Conservation (phyloP, 2,888 invertebrate genomes). For the Pachymerium ferrugineum region DNA sequence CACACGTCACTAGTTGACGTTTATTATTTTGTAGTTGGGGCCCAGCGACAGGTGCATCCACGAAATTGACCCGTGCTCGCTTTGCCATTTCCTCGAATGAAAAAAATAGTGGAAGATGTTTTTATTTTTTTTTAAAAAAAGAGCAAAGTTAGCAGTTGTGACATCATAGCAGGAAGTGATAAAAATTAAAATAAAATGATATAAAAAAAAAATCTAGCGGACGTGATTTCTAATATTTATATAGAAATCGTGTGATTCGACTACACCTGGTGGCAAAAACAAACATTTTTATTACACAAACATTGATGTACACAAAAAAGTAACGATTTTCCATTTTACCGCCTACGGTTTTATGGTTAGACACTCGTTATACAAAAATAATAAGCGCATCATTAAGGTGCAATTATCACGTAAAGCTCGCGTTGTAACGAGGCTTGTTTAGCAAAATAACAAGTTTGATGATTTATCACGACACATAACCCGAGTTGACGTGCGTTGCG, state of each 20-base stretch:
- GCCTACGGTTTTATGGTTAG: not conserved
- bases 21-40: not conserved
- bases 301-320: not conserved
- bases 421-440: not conserved
- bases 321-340: conserved; percentile 9
- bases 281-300: not conserved
- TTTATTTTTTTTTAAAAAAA: not conserved
- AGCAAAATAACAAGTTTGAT: conserved; percentile 2
- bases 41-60: not conserved
- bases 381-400: conserved; percentile 14
- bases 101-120: too few species aligned
- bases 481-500: conserved; percentile 14
- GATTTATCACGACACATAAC: not conserved
- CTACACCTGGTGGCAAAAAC: conserved; percentile 11
- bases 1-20: conserved; percentile 11
- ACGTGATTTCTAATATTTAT: not conserved
- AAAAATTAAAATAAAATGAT: not conserved
- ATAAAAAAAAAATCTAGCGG: not conserved
- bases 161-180: not conserved
- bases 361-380: conserved; percentile 6
- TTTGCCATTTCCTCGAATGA: not conserved
- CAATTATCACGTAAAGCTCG: not conserved
- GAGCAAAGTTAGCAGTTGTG: not conserved
- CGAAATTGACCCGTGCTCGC: not conserved
- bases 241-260: too few species aligned